Base-by-base conservation (phyloP, 1,140 invertebrate species). In the Atta texana region DNA sequence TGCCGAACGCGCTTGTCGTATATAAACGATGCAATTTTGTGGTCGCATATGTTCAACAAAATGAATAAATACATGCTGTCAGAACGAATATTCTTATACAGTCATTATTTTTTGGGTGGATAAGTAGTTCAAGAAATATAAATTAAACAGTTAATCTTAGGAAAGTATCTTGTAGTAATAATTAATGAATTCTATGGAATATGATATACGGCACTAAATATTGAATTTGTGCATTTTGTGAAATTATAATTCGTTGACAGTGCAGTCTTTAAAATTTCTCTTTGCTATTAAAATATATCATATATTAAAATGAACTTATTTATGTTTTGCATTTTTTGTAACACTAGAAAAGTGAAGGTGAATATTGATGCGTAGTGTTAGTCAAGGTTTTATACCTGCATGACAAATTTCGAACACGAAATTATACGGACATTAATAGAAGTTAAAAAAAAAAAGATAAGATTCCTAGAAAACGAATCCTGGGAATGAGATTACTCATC, bases 1-100 rank as follows among this genome's bases (percentile, higher is more conserved):
- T 53, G 68, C 55, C 55, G 34, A 21, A 18, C 59, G 85, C 86
- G 59, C 78, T 90, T 85, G 89, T 90, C 53, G 71, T 71, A 57
- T 77, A 66, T 84, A 84, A 84, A 84, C 80, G 80, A 84, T 84
- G 80, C 80, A 61, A 84, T 84, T 84, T 75, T 75, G 80, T 64
- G 55, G n/a, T 84, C 69, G 69, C 80, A 55, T 39, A 74, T 84
- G 80, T 75, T 75, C 55, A 51, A 84, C 80, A 84, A 84, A 84
- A 80, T 80, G 63, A 61, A 84, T 75, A 84, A 84, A 84, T 61
- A 74, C 21, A 63, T 49, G 39, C 28, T 34, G 69, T 51, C 39
- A n/a, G 68, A 16, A 44, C 66, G 68, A 82, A 59, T 74, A n/a
- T 74, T 21, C 18, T 74, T 53, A 24, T 16, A 31, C 12, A 31